Base-by-base conservation (phyloP, 2,888 invertebrate species). In the Dolomedes plantarius region DNA sequence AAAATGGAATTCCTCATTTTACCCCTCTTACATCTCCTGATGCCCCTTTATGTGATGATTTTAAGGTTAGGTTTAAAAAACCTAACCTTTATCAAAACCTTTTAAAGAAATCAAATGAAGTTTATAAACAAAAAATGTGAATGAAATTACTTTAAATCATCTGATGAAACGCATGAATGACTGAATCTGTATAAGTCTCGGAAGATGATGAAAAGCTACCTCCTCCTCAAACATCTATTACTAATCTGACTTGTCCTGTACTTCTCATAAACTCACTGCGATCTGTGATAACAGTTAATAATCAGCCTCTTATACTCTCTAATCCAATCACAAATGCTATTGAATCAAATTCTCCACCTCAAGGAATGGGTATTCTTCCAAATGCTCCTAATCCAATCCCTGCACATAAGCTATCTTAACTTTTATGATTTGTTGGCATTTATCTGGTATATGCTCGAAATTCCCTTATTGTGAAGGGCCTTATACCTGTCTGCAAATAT, bases 1-100 rank as follows among this genome's bases (percentile, higher is more conserved):
- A n/a, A n/a, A n/a, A n/a, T n/a, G n/a, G n/a, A 27, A 67, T 80
- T 0, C 80, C 80, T 6, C 73, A 80, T 56, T 73, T 80, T 36
- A 65, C 73, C 0, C 73, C 50, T 16, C 46, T 67, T 9, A 13
- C 67, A 0, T 80, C 73, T 0, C 74, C 74, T 7, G 46, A 41
- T 0, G 56, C 56, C 19, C 56, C 56, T 6, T 5, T 56, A 1
- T 23, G 67, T 36, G 23, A n/a, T 11, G 23, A 32, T 19, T 11
- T 19, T 6, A n/a, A 19, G 7, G 67, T 67, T 32, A 36, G n/a
- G 0, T 7, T 28, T 11, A 67, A 67, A n/a, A 19, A 36, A 31
- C 32, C 67, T 19, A 67, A 67, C n/a, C 68, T 81, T 46, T 23
- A 67, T 13, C 32, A 72, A 19, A 71, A 36, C 27, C 46, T 50